phyloP scores from a whole-genome alignment of 2,888 invertebrate genomes.

The Dastarcus helophoroides region DNA sequence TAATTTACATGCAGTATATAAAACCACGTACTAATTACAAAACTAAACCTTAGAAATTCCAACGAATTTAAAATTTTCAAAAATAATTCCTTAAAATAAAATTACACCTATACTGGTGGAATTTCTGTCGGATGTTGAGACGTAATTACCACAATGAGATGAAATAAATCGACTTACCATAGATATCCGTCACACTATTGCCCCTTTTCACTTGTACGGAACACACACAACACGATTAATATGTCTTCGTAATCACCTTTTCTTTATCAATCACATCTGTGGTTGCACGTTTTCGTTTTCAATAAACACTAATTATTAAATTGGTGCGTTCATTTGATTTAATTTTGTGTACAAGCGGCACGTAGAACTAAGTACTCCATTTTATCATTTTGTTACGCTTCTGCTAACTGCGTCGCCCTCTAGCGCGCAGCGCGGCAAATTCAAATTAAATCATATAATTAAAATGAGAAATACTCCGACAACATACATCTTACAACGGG shows the following conservation, averaged over 20 bases:
- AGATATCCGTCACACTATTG: slow-evolving; percentile 5
- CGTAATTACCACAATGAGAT: no score
- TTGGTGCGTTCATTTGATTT: slow-evolving; percentile 30
- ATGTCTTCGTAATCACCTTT: slow-evolving; percentile 15
- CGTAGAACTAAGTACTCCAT: slow-evolving; percentile 38
- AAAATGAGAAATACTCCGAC: no score
- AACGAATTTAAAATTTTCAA: no score
- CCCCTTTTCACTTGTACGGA: slow-evolving; percentile 2
- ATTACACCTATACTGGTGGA: no score
- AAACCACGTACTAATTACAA: no score
- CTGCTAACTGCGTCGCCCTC: slow-evolving; percentile 29
- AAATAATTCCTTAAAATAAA: no score
- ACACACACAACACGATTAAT: background rate
- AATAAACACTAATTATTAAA: slow-evolving; percentile 22
- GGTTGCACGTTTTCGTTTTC: slow-evolving; percentile 21
- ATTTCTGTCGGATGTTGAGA: no score
- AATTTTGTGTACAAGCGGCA: slow-evolving; percentile 37
- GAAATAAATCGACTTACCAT: no score
- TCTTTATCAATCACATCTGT: slow-evolving; percentile 22
- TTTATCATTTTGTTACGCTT: slow-evolving; percentile 39
- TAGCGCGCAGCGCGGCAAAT: slow-evolving; percentile 13
- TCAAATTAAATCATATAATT: no score
- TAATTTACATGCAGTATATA: no score
- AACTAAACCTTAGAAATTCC: no score
- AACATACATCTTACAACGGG: no score